Base-by-base conservation (phyloP, 2,888 invertebrate species). In the Drosophila robusta region DNA sequence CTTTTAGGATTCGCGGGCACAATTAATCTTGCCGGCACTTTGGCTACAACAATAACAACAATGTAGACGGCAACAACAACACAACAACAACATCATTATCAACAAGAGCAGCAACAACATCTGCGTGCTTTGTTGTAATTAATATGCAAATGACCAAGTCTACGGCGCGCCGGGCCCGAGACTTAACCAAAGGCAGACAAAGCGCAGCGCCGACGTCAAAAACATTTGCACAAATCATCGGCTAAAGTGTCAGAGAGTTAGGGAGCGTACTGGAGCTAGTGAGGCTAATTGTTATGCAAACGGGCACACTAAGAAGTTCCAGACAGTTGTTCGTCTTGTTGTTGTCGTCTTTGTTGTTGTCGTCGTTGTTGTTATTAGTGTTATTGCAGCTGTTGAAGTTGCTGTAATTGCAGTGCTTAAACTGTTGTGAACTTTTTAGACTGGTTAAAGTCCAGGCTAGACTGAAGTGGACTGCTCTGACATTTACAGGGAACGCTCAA, bases 171-270 rank as follows among this genome's bases (percentile, higher is more conserved):
- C 18, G 42, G 61, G 65, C 47, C 18, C 49, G n/a, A 45, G 52
- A 65, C 49, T 16, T 36, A n/a, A 38, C 34, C 34, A 24, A 16
- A 24, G 26, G 34, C 74, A 69, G 69, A 75, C 82, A 75, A 70
- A 78, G 80, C 77, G 63, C 73, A 79, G 58, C 42, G 75, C 50
- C 80, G 70, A 78, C 82, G 79, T 82, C 86, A 76, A 68, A 81
- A 70, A 66, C 86, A 81, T 85, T 85, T 80, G 79, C 80, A 73
- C 79, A 80, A 80, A 80, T 80, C 86, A 82, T 85, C 60, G 79
- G 76, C 64, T 76, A 70, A 75, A 78, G 66, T 62, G 78, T 64
- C 68, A 52, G 46, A 29, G 57, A 54, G 58, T 46, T 47, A 50
- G 73, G 58, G 47, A 57, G 58, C 39, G 44, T 34, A 46, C 46